Evolutionary conservation across 1,140 invertebrate species (phyloP).

Genomic region (Nixonia krombeini): DNA sequence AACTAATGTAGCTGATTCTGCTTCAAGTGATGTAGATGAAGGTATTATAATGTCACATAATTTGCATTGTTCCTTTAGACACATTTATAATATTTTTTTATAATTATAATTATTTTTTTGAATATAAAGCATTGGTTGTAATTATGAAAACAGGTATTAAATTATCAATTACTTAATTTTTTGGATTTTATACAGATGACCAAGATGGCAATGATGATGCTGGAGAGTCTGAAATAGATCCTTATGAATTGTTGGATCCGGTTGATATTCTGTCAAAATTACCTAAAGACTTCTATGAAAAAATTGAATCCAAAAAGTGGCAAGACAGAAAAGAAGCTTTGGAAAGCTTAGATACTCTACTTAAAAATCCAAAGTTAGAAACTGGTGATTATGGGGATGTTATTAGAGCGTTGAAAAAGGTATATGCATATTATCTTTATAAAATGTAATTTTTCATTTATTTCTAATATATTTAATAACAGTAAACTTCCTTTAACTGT

Average conservation of each 20-base stretch:
- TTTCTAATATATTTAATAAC: too few relatives aligned
- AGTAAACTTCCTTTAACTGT: too few relatives aligned
- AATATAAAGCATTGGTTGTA: too few relatives aligned
- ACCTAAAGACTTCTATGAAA: constrained; percentile 96
- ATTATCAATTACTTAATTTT: too few relatives aligned
- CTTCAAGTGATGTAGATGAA: constrained; percentile 68
- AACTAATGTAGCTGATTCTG: constrained; percentile 74
- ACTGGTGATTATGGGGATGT: constrained; percentile 94
- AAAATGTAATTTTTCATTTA: constrained; percentile 1
- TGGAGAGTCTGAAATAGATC: constrained; percentile 84
- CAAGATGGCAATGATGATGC: constrained; percentile 75
- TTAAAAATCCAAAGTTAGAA: constrained; percentile 90
- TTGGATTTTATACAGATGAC: constrained; percentile 61
- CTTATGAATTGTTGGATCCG: constrained; percentile 91
- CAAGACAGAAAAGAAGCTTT: constrained; percentile 94
- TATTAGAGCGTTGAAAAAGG: constrained; percentile 90
- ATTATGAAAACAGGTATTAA: too few relatives aligned
- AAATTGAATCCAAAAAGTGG: constrained; percentile 98
- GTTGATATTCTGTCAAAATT: constrained; percentile 94
- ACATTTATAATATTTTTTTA: neutral
- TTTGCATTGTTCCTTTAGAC: too few relatives aligned
- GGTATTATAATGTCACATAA: too few relatives aligned
- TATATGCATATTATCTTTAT: constrained; percentile 64
- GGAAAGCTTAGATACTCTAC: constrained; percentile 83
- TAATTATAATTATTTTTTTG: too few relatives aligned